phyloP scores from a whole-genome alignment of 2,888 invertebrate genomes.

The Hydrotaea cyrtoneurina region DNA sequence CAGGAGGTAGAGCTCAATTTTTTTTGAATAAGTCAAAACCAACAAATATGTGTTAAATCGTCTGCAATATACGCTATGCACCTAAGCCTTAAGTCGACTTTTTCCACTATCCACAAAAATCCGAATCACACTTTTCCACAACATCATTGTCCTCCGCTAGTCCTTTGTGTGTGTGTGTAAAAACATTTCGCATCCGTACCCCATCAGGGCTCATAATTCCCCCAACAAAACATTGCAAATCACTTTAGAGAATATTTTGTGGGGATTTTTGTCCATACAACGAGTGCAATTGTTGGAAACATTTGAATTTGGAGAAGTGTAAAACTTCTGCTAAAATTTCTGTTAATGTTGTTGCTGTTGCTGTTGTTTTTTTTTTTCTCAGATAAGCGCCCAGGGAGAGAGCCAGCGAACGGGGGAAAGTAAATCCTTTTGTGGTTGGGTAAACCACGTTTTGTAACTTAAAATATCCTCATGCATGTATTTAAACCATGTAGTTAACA shows the following conservation, averaged over 20 bases:
- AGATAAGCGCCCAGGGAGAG: constrained; percentile 11
- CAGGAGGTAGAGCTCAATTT: too few species aligned
- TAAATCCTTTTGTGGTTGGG: constrained; percentile 69
- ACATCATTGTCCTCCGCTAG: neutral
- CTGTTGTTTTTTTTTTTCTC: constrained; percentile 45
- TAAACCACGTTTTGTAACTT: constrained; percentile 70
- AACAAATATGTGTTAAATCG: too few species aligned
- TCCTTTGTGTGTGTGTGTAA: neutral
- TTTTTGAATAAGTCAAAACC: too few species aligned
- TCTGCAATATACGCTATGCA: too few species aligned
- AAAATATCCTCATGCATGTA: constrained; percentile 67
- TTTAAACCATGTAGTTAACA: constrained; percentile 66
- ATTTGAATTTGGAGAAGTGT: constrained; percentile 39
- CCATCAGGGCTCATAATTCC: constrained; percentile 37
- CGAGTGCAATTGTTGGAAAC: constrained; percentile 53
- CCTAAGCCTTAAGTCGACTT: neutral
- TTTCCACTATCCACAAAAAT: neutral
- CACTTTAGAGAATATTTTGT: constrained; percentile 58
- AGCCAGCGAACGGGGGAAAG: constrained; percentile 11
- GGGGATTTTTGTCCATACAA: constrained; percentile 45
- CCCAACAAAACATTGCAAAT: constrained; percentile 63
- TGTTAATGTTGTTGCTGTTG: constrained; percentile 27
- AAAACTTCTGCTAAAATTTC: constrained; percentile 24
- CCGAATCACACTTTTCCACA: neutral
- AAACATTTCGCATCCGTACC: constrained; percentile 1